Percentiles rank a stretch among this genome's conserved stretches.
phyloP scores from a whole-genome alignment of 1,140 invertebrate species.

The Cyphomyrmex costatus region DNA sequence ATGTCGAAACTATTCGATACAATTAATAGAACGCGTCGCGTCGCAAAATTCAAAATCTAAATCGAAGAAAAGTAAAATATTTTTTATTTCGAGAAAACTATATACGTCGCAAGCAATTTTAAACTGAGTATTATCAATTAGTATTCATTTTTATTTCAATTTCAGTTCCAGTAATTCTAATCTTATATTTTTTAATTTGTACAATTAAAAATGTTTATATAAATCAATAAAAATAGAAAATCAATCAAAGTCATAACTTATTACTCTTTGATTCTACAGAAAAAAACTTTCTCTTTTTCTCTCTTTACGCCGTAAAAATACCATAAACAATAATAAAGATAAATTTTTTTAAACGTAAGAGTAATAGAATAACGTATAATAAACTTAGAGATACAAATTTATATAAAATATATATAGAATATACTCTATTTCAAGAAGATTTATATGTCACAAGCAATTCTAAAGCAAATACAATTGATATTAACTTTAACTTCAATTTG shows the following conservation, averaged over 20 bases:
- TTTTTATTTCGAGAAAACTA: too few relatives aligned
- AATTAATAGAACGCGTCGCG: background rate
- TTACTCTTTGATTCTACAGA: background rate
- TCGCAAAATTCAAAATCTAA: background rate
- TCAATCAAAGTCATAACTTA: slow-evolving; percentile 11
- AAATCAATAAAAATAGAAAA: slow-evolving; percentile 3
- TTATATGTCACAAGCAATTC: too few relatives aligned
- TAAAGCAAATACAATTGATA: background rate
- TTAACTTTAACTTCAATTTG: background rate
- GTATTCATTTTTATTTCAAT: background rate
- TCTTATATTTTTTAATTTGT: background rate
- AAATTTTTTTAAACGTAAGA: background rate
- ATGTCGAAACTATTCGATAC: slow-evolving; percentile 10
- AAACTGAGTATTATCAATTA: background rate
- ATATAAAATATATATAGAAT: background rate
- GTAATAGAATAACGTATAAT: background rate
- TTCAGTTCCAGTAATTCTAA: background rate
- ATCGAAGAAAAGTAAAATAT: background rate
- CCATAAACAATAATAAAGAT: background rate
- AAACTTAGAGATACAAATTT: background rate
- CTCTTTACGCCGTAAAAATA: background rate
- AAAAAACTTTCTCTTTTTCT: background rate
- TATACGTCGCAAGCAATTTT: too few relatives aligned
- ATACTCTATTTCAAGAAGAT: background rate
- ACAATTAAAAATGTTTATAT: background rate